Evolutionary conservation across 2,113 vertebrate species (phyloP), one percentile per base, ranked within the genome.

Genomic region (Paratilapia polleni): DNA sequence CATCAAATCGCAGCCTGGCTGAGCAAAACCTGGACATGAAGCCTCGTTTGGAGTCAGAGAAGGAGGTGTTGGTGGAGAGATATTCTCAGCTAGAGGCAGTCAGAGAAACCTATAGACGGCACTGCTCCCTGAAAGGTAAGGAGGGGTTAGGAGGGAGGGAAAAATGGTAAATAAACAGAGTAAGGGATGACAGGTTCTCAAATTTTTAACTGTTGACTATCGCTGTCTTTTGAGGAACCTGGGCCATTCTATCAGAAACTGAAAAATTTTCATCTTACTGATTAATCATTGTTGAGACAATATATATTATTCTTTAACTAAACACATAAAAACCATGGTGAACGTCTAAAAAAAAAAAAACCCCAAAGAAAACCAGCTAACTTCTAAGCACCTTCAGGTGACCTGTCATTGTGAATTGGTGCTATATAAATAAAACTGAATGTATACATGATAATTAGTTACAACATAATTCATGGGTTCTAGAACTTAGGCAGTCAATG

Each of bases 1-100:
- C 98, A 8, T 95, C 97, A 77, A 99, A 99, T 88, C 96, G 98
- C n/a, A 99, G 97, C 89, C 93, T 99, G 92, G 98, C 98, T 0
- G 98, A 99, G 90, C 96, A 91, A 90, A 99, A 99, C 95, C 96
- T 99, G 80, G 96, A 97, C 85, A 95, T 98, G 90, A 97, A 96
- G 83, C 96, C 90, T 0, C 97, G 95, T 0, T 88, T 99, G 87
- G 97, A 98, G 92, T 89, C 89, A 0, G 96, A 97, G 3, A 96
- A 97, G 61, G 90, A 96, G 0, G 91, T 93, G 31, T 96, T 99
- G 84, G 96, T 96, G 0, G 95, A 90, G 82, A 97, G 95, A 76
- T 99, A 99, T 49, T 93, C 95, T 57, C 95, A 98, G 88, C 96
- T 99, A 26, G 96, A 96, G 90, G 88, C 88, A 20, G 89, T 98